Evolutionary conservation across 2,797 vertebrate species (phyloP).

Genomic region (Mormyrops attenuatus): DNA sequence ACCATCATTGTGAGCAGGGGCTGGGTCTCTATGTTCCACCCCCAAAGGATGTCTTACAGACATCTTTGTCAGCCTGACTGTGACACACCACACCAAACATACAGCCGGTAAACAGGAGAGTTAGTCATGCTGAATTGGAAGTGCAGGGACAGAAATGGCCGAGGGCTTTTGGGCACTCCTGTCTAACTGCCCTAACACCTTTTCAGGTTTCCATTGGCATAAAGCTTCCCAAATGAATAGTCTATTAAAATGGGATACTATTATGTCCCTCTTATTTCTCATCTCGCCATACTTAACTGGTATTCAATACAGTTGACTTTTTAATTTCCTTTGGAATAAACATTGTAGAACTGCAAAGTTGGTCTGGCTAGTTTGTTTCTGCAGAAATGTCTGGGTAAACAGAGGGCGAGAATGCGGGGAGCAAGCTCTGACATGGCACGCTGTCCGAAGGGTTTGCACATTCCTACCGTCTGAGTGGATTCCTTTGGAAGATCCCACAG

Average conservation of each 20-base stretch:
- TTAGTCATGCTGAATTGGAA: not conserved
- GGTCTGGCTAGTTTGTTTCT: not conserved
- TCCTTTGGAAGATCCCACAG: slow-evolving; percentile 64
- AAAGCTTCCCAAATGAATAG: not conserved
- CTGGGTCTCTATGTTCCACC: not conserved
- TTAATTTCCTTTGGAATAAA: not conserved
- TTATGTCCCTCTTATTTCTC: not conserved
- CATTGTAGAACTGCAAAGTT: not conserved
- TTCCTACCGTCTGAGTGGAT: slow-evolving; percentile 71
- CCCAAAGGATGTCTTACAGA: not conserved
- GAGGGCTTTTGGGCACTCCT: not conserved
- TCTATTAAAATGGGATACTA: not conserved
- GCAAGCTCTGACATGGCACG: slow-evolving; percentile 56
- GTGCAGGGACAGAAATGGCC: not conserved
- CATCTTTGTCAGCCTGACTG: not conserved
- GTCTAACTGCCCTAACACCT: not conserved
- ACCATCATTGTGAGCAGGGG: not conserved
- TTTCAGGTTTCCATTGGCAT: not conserved
- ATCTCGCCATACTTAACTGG: not conserved
- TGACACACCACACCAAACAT: not conserved
- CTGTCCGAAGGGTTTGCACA: slow-evolving; percentile 52
- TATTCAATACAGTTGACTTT: not conserved
- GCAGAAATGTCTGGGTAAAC: not conserved
- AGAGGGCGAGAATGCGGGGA: slow-evolving; percentile 45
- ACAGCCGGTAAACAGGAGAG: not conserved